phyloP scores from a whole-genome alignment of 1,140 invertebrate genomes.

The Bactericera cockerelli region DNA sequence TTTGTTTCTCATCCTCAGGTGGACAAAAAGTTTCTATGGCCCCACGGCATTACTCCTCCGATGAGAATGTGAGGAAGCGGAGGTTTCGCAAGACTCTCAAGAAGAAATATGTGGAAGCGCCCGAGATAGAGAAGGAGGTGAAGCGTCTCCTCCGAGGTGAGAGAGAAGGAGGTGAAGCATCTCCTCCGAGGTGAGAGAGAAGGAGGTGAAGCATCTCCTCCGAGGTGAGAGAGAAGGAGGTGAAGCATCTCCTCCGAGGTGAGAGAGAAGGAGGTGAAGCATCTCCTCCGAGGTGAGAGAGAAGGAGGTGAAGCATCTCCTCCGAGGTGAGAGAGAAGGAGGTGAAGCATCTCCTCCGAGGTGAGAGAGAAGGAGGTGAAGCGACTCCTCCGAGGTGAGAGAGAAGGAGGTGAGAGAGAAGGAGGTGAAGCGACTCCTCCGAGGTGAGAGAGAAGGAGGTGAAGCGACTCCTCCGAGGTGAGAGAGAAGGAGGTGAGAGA shows the following conservation, averaged over 20 bases:
- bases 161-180: constrained; percentile 91
- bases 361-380: too few species aligned
- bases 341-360: too few species aligned
- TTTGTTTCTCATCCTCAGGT: constrained; percentile 38
- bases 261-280: constrained; percentile 82
- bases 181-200: too few species aligned
- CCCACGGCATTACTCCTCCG: constrained; percentile 86
- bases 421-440: too few species aligned
- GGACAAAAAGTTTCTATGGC: constrained; percentile 86
- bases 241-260: constrained; percentile 82
- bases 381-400: too few species aligned
- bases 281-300: constrained; percentile 93
- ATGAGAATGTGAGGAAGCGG: constrained; percentile 81
- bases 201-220: constrained; percentile 88
- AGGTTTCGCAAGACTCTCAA: constrained; percentile 89
- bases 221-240: too few species aligned
- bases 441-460: too few species aligned
- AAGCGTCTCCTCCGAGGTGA: constrained; percentile 65
- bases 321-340: too few species aligned
- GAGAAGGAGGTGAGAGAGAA: too few species aligned
- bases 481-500: too few species aligned
- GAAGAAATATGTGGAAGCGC: constrained; percentile 93
- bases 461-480: too few species aligned
- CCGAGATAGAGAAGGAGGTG: constrained; percentile 94
- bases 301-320: constrained; percentile 89